These are phyloP conservation scores for Saturnia japonica DNA, from an alignment of 2,888 invertebrate genomes.

Conservation along the genomic window DNA sequence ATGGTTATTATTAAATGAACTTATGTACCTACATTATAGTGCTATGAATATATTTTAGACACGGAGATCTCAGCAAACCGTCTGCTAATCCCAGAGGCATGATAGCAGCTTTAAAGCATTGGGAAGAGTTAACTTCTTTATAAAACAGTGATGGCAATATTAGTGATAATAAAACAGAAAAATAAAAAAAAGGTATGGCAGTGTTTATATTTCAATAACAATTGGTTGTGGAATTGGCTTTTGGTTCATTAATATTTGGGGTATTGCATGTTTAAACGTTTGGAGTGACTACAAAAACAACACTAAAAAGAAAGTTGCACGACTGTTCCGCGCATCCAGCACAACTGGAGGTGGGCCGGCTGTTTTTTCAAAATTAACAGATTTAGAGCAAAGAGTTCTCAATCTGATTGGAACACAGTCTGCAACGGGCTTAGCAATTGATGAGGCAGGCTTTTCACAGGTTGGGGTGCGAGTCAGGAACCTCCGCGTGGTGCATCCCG, in stretches of 20 bases:
- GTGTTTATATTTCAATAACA: background rate
- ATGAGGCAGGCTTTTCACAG: background rate
- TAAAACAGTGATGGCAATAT: background rate
- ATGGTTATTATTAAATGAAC: background rate
- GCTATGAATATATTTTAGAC: background rate
- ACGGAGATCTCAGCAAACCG: background rate
- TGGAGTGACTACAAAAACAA: background rate
- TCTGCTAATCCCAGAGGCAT: background rate
- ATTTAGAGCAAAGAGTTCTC: background rate
- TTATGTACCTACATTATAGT: background rate
- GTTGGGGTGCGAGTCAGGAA: too few species aligned
- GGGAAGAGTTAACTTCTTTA: background rate
- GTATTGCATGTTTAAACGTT: background rate
- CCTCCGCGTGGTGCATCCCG: too few species aligned
- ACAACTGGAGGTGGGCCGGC: background rate
- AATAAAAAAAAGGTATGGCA: background rate
- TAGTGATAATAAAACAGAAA: background rate
- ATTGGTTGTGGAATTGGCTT: background rate
- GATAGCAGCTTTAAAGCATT: background rate
- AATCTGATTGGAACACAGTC: background rate
- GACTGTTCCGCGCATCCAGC: background rate
- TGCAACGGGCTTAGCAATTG: background rate
- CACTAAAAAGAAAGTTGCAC: background rate
- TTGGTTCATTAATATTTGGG: background rate
- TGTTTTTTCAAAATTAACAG: background rate